Conservation (phyloP, 2,113 vertebrate genomes). For the Phyllostomus hastatus region DNA sequence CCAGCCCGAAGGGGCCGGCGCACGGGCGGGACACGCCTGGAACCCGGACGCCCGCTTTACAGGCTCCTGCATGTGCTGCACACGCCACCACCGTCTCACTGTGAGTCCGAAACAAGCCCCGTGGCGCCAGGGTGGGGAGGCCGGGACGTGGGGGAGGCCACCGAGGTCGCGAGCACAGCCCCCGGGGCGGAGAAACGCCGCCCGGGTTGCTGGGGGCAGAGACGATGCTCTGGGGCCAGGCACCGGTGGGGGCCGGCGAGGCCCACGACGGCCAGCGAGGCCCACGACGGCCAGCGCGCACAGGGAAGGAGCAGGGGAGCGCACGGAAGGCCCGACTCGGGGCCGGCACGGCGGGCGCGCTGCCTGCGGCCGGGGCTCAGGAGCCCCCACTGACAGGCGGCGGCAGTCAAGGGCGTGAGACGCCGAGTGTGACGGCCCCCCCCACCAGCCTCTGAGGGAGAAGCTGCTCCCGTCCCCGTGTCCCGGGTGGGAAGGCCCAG, state of each 20-base stretch:
- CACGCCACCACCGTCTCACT: rapidly evolving
- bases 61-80: neutral
- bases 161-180: rapidly evolving
- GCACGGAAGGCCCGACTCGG: no score
- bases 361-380: neutral
- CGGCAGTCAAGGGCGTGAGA: rapidly evolving
- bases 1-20: neutral
- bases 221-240: neutral
- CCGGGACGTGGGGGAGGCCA: neutral
- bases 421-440: no score
- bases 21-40: neutral
- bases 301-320: neutral
- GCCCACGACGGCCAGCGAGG: neutral
- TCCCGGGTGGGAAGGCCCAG: no score
- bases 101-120: rapidly evolving
- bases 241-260: neutral
- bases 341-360: neutral
- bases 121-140: neutral
- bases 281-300: neutral
- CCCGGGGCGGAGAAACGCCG: neutral
- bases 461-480: neutral
- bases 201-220: neutral
- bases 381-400: neutral
- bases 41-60: neutral
- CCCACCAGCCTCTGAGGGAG: neutral